These are phyloP conservation scores for Henricia sp. DNA, from an alignment of 53 echinoderm and acorn worm species.

Conservation along the genomic window DNA sequence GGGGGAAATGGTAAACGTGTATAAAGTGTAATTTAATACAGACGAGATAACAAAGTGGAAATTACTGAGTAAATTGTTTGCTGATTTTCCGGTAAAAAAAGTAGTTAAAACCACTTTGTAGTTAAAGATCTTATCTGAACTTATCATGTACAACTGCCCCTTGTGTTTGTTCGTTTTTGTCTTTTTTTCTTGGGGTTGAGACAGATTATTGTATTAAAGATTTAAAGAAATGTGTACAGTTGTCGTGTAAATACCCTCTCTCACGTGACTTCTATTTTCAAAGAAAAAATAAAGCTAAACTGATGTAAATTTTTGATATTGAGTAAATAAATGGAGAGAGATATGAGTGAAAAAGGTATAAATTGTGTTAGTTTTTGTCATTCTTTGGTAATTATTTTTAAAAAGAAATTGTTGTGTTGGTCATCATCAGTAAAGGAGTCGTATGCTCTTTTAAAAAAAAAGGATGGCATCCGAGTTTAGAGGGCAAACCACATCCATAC, in stretches of 20 bases:
- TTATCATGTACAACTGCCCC: constrained; percentile 23
- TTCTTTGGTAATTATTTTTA: no score
- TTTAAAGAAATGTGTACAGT: constrained; percentile 56
- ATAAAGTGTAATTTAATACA: not conserved
- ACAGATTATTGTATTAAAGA: constrained; percentile 50
- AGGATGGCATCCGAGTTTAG: no score
- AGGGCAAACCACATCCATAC: no score
- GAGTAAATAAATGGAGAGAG: constrained; percentile 75
- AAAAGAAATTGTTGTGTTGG: no score
- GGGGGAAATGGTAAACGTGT: not conserved
- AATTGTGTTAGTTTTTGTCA: no score
- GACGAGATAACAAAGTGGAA: no score
- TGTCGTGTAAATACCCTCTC: constrained; percentile 61
- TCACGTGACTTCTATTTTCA: constrained; percentile 73
- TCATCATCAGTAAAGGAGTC: no score
- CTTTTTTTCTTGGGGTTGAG: constrained; percentile 25
- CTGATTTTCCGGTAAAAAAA: not conserved
- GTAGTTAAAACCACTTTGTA: constrained; percentile 53
- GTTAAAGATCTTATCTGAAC: constrained; percentile 18
- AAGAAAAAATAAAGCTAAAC: constrained; percentile 66
- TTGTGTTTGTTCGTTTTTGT: constrained; percentile 33
- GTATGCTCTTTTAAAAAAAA: no score
- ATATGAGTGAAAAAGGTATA: constrained; percentile 44
- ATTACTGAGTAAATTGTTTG: constrained; percentile 10
- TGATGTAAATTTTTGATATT: constrained; percentile 73